Conservation (phyloP, 2,113 vertebrate genomes). For the Pavo muticus region DNA sequence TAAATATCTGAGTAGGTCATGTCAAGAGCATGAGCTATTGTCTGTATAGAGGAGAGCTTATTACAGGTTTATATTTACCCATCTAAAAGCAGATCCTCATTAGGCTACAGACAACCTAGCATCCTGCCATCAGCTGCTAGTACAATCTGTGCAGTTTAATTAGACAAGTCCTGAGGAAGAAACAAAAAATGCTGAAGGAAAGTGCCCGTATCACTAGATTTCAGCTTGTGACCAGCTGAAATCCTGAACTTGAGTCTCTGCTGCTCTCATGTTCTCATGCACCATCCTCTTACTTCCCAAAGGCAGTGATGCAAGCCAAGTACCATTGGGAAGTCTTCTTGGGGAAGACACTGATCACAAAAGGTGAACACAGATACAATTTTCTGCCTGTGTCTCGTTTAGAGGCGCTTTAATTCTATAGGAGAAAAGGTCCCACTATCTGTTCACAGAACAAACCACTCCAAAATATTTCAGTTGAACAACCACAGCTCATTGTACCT, state of each 20-base stretch:
- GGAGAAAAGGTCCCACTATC: neutral
- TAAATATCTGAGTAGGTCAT: neutral
- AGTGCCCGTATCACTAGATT: neutral
- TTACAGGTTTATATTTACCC: neutral
- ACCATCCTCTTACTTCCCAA: neutral
- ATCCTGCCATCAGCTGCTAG: neutral
- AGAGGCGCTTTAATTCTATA: neutral
- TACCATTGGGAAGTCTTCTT: no score
- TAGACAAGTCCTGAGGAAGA: neutral
- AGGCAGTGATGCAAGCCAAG: accelerated
- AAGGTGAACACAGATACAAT: neutral
- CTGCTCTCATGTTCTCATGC: neutral
- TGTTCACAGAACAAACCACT: neutral
- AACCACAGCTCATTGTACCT: neutral
- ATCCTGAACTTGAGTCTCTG: neutral
- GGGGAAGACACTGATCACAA: neutral
- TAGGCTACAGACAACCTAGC: neutral
- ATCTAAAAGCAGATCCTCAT: neutral
- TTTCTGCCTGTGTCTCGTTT: neutral
- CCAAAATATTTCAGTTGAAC: neutral
- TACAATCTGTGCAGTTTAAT: neutral
- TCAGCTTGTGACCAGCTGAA: neutral
- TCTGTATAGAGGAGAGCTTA: neutral
- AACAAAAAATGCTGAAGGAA: neutral
- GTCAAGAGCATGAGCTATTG: neutral